phyloP scores from a whole-genome alignment of 2,797 vertebrate species.

The Gorsachius magnificus region DNA sequence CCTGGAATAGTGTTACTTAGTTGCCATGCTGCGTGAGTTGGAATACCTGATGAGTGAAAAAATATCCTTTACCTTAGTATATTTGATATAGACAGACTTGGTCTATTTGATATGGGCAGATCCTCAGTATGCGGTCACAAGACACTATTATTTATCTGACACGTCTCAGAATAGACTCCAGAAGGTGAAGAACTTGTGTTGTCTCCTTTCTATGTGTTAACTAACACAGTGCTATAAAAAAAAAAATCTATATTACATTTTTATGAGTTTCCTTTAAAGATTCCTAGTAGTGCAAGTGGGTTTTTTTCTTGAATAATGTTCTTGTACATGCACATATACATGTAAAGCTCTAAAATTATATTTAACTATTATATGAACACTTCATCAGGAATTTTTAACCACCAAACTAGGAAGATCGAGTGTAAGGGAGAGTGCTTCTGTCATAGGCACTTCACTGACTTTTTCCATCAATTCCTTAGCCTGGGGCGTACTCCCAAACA shows the following conservation, averaged over 20 bases:
- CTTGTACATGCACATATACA: background rate
- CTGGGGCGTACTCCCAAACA: background rate
- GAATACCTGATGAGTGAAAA: background rate
- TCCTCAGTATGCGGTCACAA: background rate
- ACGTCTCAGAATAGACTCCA: background rate
- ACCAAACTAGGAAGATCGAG: background rate
- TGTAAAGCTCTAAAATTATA: background rate
- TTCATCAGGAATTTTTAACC: background rate
- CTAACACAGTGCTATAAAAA: background rate
- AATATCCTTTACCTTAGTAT: background rate
- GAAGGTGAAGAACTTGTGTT: background rate
- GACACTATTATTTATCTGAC: background rate
- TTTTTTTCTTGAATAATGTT: background rate
- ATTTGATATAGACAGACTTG: background rate
- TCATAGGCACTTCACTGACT: background rate
- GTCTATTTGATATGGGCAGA: background rate
- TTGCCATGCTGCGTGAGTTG: background rate
- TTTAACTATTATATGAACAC: background rate
- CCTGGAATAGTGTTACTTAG: background rate
- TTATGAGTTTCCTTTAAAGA: background rate
- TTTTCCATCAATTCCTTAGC: background rate
- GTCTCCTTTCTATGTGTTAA: background rate
- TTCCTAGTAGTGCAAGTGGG: background rate
- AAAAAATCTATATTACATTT: background rate
- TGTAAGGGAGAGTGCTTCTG: background rate